Evolutionary conservation across 2,888 invertebrate species (phyloP), one percentile per base, ranked within the genome.

Genomic region (Pseudoips prasinana): DNA sequence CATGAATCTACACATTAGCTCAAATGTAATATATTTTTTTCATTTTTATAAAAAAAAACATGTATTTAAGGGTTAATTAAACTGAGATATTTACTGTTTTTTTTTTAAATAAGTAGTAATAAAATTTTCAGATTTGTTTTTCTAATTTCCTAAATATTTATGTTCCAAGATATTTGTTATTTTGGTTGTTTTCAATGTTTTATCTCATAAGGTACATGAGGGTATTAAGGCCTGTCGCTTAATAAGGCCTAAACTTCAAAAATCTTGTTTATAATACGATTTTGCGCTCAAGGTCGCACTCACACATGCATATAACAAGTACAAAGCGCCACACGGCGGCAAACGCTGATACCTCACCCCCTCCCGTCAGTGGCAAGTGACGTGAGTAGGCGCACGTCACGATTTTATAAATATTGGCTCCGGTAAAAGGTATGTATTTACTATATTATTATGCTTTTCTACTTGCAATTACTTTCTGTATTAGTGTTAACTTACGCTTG

Each of bases 161-260:
- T n/a, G n/a, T n/a, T n/a, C n/a, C n/a, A n/a, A n/a, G n/a, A n/a
- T n/a, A n/a, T n/a, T n/a, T n/a, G n/a, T n/a, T n/a, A n/a, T n/a
- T n/a, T n/a, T n/a, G n/a, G n/a, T n/a, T n/a, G n/a, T n/a, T n/a
- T n/a, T n/a, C n/a, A n/a, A n/a, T n/a, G n/a, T n/a, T n/a, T n/a
- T n/a, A n/a, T n/a, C n/a, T n/a, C n/a, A n/a, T n/a, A n/a, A n/a
- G n/a, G n/a, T n/a, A n/a, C n/a, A n/a, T n/a, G n/a, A n/a, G n/a
- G n/a, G n/a, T n/a, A n/a, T n/a, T n/a, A n/a, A n/a, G n/a, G n/a
- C n/a, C n/a, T n/a, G n/a, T n/a, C n/a, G n/a, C n/a, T 6, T 7
- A 40, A 40, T 40, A 40, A 45, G 40, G 38, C 45, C 45, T 45
- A 40, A 40, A 17, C 31, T 26, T 11, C 31, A 34, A 34, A 45